Evolutionary conservation across 1,140 invertebrate species (phyloP), one percentile per base, ranked within the genome.

Genomic region (Lordiphosa clarofinis): DNA sequence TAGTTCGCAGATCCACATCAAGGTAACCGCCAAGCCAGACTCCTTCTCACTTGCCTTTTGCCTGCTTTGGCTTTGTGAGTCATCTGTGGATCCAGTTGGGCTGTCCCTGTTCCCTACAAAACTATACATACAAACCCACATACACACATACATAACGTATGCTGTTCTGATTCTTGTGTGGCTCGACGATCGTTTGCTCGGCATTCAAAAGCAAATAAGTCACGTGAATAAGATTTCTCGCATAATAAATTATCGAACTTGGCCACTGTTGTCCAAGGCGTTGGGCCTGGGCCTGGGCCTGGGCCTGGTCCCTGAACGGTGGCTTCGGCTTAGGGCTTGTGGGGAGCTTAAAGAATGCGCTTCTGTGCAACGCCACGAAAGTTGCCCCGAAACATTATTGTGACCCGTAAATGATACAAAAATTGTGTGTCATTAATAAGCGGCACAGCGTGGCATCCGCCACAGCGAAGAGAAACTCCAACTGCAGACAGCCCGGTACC

Each of bases 171-270:
- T 70, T 48, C 67, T 52, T 70, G 63, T 70, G 67, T 66, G 67
- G 67, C 67, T 64, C 61, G 19, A 13, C 42, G 61, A 64, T 59
- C 61, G 48, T 31, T 44, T 50, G 46, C 33, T 48, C 28, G 64
- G 76, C 78, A 74, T 86, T 86, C 76, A 86, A 73, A 87, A 82
- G 75, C 86, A 86, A 88, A 88, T 87, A 88, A 88, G 86, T 88
- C 86, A 87, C 86, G 70, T 87, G 79, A 74, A 86, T 76, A 79
- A 74, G 86, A 88, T 87, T 88, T 87, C 86, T 86, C 86, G 86
- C 75, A 87, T 88, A 86, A 88, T 88, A 88, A 88, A 88, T 88
- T 88, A 87, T 82, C 73, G 66, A 68, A 31, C 57, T 54, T 50
- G 56, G 44, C 43, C 65, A 64, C 48, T 42, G 66, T 37, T 43